Evolutionary conservation across 2,113 vertebrate genomes (phyloP).

Genomic region (Corythornis vintsioides): DNA sequence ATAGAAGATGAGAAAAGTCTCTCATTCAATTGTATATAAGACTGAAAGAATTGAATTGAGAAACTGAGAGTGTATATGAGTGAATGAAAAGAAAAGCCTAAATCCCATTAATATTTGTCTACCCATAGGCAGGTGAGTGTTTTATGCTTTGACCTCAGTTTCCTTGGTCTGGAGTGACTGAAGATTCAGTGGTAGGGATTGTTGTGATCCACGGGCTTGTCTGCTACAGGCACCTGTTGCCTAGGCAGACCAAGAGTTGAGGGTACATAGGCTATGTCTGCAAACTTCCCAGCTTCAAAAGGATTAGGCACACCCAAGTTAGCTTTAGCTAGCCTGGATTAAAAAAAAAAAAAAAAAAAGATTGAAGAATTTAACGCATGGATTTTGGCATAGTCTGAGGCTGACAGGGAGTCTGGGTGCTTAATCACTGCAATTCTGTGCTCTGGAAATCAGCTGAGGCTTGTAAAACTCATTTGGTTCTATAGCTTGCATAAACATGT

Average conservation of each 20-base stretch:
- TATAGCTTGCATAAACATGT: not conserved
- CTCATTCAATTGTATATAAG: not conserved
- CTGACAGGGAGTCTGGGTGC: not conserved
- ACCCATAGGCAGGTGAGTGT: fast-evolving
- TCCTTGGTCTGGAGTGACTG: not conserved
- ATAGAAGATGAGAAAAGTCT: not conserved
- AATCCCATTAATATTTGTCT: not conserved
- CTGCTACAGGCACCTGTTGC: not conserved
- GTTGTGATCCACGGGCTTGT: not conserved
- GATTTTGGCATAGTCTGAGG: not conserved
- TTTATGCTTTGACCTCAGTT: not conserved
- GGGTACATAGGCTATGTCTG: not conserved
- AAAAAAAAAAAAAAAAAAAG: not conserved
- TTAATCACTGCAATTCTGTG: not conserved
- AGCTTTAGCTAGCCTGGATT: not conserved
- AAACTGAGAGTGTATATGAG: not conserved
- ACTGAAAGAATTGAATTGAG: not conserved
- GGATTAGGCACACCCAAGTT: not conserved
- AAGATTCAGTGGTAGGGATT: not conserved
- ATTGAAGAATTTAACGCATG: not conserved
- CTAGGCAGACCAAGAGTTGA: not conserved
- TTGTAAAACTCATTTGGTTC: not conserved
- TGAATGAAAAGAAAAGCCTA: not conserved
- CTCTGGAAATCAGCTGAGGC: not conserved
- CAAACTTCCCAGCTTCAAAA: not conserved